A percentile compares a stretch with the other conserved stretches of the same genome.
Evolutionary conservation across 2,888 invertebrate species (phyloP).

Genomic region (Lithophane leautieri): DNA sequence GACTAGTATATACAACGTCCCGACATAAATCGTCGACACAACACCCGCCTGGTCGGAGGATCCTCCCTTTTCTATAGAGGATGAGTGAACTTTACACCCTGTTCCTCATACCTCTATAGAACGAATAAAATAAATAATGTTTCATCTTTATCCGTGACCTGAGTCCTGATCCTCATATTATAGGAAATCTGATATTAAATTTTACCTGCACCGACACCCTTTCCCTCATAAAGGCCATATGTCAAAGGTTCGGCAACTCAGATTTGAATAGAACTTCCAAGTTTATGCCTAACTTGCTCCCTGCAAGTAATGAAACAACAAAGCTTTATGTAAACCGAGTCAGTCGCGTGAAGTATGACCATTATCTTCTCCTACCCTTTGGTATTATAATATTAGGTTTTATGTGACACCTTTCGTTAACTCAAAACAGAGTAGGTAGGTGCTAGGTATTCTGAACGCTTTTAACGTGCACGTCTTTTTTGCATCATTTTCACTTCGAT

Average conservation of each 20-base stretch:
- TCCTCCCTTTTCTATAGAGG: too few species aligned
- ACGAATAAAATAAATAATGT: neutral
- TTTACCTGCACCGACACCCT: neutral
- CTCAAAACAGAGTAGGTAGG: too few species aligned
- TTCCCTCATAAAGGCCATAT: conserved; percentile 11
- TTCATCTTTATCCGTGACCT: neutral
- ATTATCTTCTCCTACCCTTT: neutral
- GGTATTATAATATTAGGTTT: neutral
- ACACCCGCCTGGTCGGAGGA: too few species aligned
- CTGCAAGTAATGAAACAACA: conserved; percentile 19
- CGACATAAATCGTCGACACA: too few species aligned
- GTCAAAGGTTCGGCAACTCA: conserved; percentile 16
- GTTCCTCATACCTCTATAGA: too few species aligned
- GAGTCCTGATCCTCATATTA: neutral
- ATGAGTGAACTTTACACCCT: too few species aligned
- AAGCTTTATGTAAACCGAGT: conserved; percentile 10
- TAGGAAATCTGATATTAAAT: conserved; percentile 14
- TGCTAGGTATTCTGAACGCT: too few species aligned
- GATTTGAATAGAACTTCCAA: conserved; percentile 21
- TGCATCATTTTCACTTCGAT: too few species aligned
- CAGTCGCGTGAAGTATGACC: conserved; percentile 18
- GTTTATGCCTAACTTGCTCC: conserved; percentile 11
- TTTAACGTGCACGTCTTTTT: too few species aligned
- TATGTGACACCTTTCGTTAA: too few species aligned
- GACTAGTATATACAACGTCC: too few species aligned